phyloP scores from a whole-genome alignment of 2,797 vertebrate genomes.

The Apodemus agrarius region DNA sequence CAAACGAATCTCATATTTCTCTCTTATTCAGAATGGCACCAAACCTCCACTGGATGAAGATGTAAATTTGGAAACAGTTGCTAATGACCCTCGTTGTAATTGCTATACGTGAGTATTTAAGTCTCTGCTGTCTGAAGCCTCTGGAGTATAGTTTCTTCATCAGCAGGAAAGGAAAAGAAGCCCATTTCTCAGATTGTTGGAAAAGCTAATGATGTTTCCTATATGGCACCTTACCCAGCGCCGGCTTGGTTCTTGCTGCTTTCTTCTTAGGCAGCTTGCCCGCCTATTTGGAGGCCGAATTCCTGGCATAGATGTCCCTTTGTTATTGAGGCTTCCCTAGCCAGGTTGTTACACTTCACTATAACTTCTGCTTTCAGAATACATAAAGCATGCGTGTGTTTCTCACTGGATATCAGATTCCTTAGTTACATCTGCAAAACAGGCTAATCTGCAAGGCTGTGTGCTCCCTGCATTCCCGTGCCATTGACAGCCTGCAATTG shows the following conservation, averaged over 20 bases:
- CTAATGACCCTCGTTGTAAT: conserved; percentile 90
- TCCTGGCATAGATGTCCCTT: not conserved
- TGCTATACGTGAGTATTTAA: conserved; percentile 92
- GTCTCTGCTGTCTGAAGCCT: not conserved
- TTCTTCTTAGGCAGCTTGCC: not conserved
- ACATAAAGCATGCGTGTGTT: not conserved
- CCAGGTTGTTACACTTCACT: not conserved
- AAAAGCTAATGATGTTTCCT: not conserved
- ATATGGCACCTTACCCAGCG: accelerated
- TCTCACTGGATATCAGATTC: not conserved
- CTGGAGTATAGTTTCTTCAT: not conserved
- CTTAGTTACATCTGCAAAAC: not conserved
- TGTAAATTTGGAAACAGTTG: conserved; percentile 92
- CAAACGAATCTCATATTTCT: not conserved
- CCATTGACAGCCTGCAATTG: not conserved
- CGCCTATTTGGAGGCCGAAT: not conserved
- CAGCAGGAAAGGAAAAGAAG: not conserved
- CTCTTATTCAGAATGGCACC: conserved; percentile 89
- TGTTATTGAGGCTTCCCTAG: not conserved
- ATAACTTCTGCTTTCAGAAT: not conserved
- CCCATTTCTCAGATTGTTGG: too few species aligned
- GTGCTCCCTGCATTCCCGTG: not conserved
- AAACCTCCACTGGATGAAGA: conserved; percentile 90
- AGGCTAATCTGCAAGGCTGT: not conserved
- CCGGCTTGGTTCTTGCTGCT: not conserved